Evolutionary conservation across 1,140 invertebrate species (phyloP), one percentile per base, ranked within the genome.

Genomic region (Bemisia tabaci): DNA sequence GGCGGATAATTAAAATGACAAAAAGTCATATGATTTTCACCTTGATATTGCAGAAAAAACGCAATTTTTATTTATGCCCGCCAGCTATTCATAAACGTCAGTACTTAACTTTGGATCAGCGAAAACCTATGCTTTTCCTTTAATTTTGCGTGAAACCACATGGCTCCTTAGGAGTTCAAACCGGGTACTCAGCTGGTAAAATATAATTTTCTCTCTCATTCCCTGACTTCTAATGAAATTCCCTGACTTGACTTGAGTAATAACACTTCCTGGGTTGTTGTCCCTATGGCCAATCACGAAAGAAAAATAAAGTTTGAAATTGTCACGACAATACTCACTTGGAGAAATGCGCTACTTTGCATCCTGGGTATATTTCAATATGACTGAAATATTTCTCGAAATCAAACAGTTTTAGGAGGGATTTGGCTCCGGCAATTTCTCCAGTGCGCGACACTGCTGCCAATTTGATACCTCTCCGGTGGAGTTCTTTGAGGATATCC

Each of bases 351-450:
- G 75, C 79, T 12, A 80, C 76, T 81, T 91, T 90, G 66, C 74
- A 78, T 22, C 87, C 88, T 26, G 88, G 88, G 79, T 87, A 90
- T 68, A 91, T 90, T 78, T 91, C 84, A 73, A 83, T 82, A 70
- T 86, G 86, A 22, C 79, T 78, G 70, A 91, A 85, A 76, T 84
- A 89, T 71, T 85, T 80, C 22, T 87, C 76, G 87, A 87, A 90
- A 24, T 80, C 80, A 74, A 88, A 87, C 26, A 89, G 75, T 17
- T 83, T 68, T 2, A 89, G 68, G n/a, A 91, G 76, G 68, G 86
- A 80, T 64, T 83, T 79, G 1, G 88, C 89, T 59, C 85, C 87
- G 48, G 77, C 66, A 65, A 83, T 81, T 77, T 86, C 84, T 48
- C 79, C 74, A 2, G 88, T 90, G 71, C 88, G 79, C 87, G 17